phyloP scores from a whole-genome alignment of 2,797 vertebrate genomes.

The Falco columbarius region DNA sequence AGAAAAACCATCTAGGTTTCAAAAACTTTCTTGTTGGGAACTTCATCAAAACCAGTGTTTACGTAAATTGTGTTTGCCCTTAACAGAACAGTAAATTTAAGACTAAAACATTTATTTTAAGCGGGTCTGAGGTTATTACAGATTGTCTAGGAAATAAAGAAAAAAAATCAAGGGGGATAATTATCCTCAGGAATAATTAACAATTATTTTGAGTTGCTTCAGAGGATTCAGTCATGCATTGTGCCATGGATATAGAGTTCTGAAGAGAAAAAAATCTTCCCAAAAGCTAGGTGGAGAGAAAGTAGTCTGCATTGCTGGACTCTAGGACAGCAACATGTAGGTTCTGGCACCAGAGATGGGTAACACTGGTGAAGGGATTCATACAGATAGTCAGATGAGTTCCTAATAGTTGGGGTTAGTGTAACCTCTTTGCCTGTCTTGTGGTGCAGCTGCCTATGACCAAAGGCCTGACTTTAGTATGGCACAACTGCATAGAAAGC shows the following conservation, averaged over 20 bases:
- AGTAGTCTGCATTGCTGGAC: not conserved
- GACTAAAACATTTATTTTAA: not conserved
- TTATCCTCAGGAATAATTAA: not conserved
- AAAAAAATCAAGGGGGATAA: not conserved
- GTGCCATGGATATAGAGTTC: fast-evolving
- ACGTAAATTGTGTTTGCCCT: not conserved
- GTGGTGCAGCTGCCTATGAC: not conserved
- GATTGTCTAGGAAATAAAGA: not conserved
- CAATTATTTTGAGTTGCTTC: not conserved
- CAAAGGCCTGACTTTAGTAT: not conserved
- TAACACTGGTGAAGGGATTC: not conserved
- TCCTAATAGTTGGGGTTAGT: not conserved
- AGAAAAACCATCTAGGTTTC: not conserved
- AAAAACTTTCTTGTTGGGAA: not conserved
- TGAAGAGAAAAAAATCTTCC: not conserved
- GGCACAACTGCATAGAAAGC: not conserved
- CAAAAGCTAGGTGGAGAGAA: not conserved
- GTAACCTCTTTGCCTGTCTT: not conserved
- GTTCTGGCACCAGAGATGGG: not conserved
- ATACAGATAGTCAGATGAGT: not conserved
- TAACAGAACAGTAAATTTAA: not conserved
- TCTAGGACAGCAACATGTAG: not conserved
- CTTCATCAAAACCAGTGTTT: not conserved
- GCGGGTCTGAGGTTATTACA: not conserved
- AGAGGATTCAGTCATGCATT: not conserved